These are phyloP conservation scores for Monomorium pharaonis DNA, from an alignment of 1,140 invertebrate genomes.

Conservation along the genomic window DNA sequence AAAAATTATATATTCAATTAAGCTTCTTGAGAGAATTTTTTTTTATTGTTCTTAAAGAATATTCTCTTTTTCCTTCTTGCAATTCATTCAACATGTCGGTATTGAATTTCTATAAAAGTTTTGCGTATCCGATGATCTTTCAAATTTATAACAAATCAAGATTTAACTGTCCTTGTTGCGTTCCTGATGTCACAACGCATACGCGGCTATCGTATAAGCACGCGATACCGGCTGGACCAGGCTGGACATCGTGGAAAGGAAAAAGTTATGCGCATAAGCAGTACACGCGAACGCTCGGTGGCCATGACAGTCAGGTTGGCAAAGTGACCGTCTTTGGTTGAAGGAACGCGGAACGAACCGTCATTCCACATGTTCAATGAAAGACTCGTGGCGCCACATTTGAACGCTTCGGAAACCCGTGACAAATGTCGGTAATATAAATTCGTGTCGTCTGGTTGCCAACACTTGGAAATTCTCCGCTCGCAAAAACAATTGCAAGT, in stretches of 20 bases:
- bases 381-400: conserved; percentile 58
- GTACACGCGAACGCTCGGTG: not conserved
- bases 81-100: no score
- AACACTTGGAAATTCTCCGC: not conserved
- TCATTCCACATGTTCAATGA: conserved; percentile 49
- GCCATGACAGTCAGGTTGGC: conserved; percentile 36
- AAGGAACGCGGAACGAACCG: conserved; percentile 43
- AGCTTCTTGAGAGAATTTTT: no score
- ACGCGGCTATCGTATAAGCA: not conserved
- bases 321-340: conserved; percentile 14
- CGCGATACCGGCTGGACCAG: conserved; percentile 5
- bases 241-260: not conserved
- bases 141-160: not conserved
- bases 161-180: not conserved
- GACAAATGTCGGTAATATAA: not conserved
- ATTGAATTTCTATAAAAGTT: no score
- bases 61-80: no score
- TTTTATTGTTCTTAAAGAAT: no score
- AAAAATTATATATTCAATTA: no score
- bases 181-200: not conserved
- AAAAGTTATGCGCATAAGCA: conserved; percentile 15
- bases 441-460: not conserved
- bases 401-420: not conserved
- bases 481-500: not conserved
- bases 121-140: not conserved